Evolutionary conservation across 2,888 invertebrate genomes (phyloP), one percentile per base, ranked within the genome.

Genomic region (Chloromyia formosa): DNA sequence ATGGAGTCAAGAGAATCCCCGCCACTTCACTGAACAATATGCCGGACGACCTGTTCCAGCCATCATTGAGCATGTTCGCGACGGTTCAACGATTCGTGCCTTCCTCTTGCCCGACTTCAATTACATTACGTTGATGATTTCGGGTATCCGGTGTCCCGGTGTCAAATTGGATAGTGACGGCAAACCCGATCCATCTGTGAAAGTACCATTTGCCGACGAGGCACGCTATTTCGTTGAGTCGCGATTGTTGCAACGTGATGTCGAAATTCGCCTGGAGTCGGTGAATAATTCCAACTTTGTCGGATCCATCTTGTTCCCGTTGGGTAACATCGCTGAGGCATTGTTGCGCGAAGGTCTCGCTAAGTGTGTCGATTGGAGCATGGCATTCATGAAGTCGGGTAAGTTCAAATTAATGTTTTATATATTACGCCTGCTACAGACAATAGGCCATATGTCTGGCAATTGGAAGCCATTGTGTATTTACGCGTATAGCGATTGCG

Each of bases 61-160:
- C 61, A 91, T 99, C 75, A 93, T 99, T 80, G 99, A 99, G 84
- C 96, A 97, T 87, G 98, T 99, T 0, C 90, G 97, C 74, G 98
- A 99, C 86, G 98, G 98, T 0, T 97, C 97, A 42, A 98, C 98
- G 0, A 92, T 98, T 14, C 90, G 98, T 78, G 93, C 95, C 1
- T 94, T 97, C 81, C 87, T 99, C 12, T 86, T 98, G 74, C 97
- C 98, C 1, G 94, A 94, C 76, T 96, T 91, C 85, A 92, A 95
- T 80, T 94, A 96, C 82, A 91, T 98, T 75, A 98, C 97, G 0
- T 85, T 99, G 75, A 97, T 97, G 94, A 91, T 99, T 78, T 94
- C 97, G 69, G 99, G 99, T 76, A 96, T 99, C 79, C 88, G 93
- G 81, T 94, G 94, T 81, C 93, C 93, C 4, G 90, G 93, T 73